phyloP scores from a whole-genome alignment of 2,797 vertebrate species.

The Sylvia borin region DNA sequence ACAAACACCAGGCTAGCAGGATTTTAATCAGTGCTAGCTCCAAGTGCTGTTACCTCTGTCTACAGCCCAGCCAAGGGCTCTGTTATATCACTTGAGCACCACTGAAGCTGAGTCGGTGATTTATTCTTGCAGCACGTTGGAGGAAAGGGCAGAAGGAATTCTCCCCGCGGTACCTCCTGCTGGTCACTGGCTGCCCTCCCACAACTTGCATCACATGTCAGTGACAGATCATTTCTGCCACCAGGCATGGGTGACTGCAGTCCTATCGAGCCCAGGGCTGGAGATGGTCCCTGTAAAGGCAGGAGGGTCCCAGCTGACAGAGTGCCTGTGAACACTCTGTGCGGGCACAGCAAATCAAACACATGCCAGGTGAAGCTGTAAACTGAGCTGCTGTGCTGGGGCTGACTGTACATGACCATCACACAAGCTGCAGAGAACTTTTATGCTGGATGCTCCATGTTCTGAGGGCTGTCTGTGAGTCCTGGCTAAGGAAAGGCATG shows the following conservation, averaged over 20 bases:
- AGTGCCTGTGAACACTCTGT: rapidly evolving
- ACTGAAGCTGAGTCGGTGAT: constrained; percentile 1
- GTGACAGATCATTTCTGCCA: not conserved
- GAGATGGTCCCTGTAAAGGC: not conserved
- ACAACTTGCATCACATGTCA: not conserved
- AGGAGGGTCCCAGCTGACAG: not conserved
- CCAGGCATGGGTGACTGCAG: not conserved
- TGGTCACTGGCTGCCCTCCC: constrained; percentile 16
- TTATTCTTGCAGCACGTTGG: not conserved
- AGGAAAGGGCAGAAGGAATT: constrained; percentile 9
- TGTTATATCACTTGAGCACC: constrained; percentile 1
- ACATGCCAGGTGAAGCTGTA: not conserved
- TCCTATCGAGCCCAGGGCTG: not conserved
- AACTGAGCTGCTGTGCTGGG: not conserved
- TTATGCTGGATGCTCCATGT: not conserved
- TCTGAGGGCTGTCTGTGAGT: not conserved
- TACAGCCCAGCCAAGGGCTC: not conserved
- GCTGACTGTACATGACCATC: not conserved
- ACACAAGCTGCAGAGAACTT: not conserved
- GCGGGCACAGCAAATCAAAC: not conserved
- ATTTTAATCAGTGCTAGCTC: constrained; percentile 8
- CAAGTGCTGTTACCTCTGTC: not conserved
- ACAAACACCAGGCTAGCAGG: not conserved
- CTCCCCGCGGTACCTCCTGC: not conserved
- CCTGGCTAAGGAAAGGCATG: not conserved